phyloP scores from a whole-genome alignment of 2,888 invertebrate genomes.

The Tanytarsus gracilentus region DNA sequence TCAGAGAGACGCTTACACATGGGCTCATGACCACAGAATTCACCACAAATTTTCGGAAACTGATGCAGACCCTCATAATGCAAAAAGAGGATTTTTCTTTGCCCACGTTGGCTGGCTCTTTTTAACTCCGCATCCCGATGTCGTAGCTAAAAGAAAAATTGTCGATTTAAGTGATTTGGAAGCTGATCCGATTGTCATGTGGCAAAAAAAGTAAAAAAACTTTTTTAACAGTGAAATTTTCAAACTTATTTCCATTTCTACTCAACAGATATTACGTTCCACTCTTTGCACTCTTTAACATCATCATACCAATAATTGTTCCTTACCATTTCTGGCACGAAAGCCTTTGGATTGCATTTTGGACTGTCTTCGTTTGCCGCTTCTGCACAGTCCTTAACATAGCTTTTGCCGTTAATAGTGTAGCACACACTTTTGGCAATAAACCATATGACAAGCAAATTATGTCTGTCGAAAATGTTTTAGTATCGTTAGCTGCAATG shows the following conservation, averaged over 20 bases:
- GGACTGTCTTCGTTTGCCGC: slow-evolving; percentile 72
- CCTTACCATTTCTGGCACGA: slow-evolving; percentile 83
- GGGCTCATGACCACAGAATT: slow-evolving; percentile 79
- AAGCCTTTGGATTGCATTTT: slow-evolving; percentile 64
- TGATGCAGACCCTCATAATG: slow-evolving; percentile 53
- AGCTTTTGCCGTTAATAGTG: slow-evolving; percentile 91
- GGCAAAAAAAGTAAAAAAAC: slow-evolving; percentile 55
- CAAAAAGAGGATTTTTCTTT: slow-evolving; percentile 75
- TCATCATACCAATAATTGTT: slow-evolving; percentile 60
- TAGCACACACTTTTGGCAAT: slow-evolving; percentile 88
- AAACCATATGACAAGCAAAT: slow-evolving; percentile 82
- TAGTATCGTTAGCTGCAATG: slow-evolving; percentile 64
- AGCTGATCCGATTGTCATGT: slow-evolving; percentile 63
- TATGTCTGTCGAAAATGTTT: slow-evolving; percentile 60
- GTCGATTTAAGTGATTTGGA: slow-evolving; percentile 64
- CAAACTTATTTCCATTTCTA: too few relatives aligned
- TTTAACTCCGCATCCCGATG: slow-evolving; percentile 71
- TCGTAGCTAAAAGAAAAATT: slow-evolving; percentile 55
- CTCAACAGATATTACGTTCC: slow-evolving; percentile 64
- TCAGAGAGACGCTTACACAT: slow-evolving; percentile 72
- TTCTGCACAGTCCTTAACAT: slow-evolving; percentile 81
- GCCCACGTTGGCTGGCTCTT: slow-evolving; percentile 90
- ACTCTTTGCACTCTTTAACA: slow-evolving; percentile 58
- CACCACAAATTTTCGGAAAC: slow-evolving; percentile 86
- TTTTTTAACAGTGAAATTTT: neutral